Evolutionary conservation across 1,140 invertebrate species (phyloP), one percentile per base, ranked within the genome.

Genomic region (Bombus confusus): DNA sequence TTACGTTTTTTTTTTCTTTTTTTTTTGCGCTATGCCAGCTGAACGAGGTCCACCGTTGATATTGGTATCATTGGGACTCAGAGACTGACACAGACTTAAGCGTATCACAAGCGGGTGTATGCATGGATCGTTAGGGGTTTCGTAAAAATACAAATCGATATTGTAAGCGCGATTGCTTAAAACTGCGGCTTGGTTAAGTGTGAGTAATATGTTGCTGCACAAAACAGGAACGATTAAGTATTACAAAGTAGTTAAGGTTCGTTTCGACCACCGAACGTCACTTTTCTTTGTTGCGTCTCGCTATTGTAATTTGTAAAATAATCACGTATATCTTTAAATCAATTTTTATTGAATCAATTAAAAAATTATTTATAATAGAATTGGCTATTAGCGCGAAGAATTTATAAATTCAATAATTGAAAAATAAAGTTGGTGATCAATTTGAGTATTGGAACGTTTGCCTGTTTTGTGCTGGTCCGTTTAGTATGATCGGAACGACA

Each of bases 381-480:
- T 68, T 68, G 8, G 0, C 4, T 68, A 68, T 0, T 37, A 52
- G 18, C 47, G 0, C 3, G 31, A 31, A 68, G 15, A 22, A 34
- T 43, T 41, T 5, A 41, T 15, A 22, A 43, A 12, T n/a, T 12
- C 0, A 25, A 28, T 10, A 28, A 39, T n/a, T 68, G 9, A 9
- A 22, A 68, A 69, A n/a, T 1, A 15, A n/a, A 41, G 1, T 41
- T 41, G 25, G 9, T 12, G 12, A 74, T 47, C 13, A 52, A 1
- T 18, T 74, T 12, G 25, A n/a, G 13, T 73, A 28, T 3, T 12
- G 86, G 57, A 64, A 80, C n/a, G 47, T 83, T 64, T 52, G 39
- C 88, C 85, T 89, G 85, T 87, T 80, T 85, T 83, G 88, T 57
- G 85, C 76, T n/a, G 59, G 59, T 89, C 59, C 39, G 41, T 52